phyloP scores from a whole-genome alignment of 2,888 invertebrate species.

The Fissipunctia ypsillon region DNA sequence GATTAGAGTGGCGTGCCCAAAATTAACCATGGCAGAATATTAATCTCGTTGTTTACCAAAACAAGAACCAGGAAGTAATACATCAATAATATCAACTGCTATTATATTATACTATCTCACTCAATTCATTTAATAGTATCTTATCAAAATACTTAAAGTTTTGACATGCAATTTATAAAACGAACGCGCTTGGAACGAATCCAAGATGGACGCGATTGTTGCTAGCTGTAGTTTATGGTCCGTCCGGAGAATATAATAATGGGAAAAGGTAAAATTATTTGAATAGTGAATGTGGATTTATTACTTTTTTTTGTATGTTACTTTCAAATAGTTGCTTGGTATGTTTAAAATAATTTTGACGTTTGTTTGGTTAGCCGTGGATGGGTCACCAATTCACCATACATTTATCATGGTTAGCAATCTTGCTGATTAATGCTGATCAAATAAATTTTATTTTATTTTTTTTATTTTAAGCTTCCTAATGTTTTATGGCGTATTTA shows the following conservation, averaged over 20 bases:
- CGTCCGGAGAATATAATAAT: slow-evolving; percentile 27
- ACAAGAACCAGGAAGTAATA: slow-evolving; percentile 46
- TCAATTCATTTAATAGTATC: slow-evolving; percentile 47
- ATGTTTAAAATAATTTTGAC: background rate
- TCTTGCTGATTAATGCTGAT: too few species aligned
- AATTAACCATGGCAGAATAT: slow-evolving; percentile 10
- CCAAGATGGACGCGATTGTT: slow-evolving; percentile 56
- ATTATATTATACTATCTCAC: slow-evolving; percentile 35
- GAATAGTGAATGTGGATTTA: too few species aligned
- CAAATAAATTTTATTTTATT: too few species aligned
- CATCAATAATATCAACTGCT: slow-evolving; percentile 17
- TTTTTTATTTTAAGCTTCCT: too few species aligned
- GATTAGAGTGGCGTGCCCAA: too few species aligned
- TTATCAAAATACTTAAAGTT: slow-evolving; percentile 59
- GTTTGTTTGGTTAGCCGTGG: background rate
- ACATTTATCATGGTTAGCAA: too few species aligned
- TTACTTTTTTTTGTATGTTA: background rate
- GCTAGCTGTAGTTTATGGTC: slow-evolving; percentile 36
- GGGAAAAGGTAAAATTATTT: slow-evolving; percentile 35
- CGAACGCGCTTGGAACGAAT: slow-evolving; percentile 45
- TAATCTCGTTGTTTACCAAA: slow-evolving; percentile 22
- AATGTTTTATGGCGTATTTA: too few species aligned
- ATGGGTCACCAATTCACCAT: background rate
- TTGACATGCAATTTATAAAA: slow-evolving; percentile 46
- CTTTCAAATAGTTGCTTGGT: background rate